Evolutionary conservation across 1,140 invertebrate genomes (phyloP).

Genomic region (Charaxes varanes): DNA sequence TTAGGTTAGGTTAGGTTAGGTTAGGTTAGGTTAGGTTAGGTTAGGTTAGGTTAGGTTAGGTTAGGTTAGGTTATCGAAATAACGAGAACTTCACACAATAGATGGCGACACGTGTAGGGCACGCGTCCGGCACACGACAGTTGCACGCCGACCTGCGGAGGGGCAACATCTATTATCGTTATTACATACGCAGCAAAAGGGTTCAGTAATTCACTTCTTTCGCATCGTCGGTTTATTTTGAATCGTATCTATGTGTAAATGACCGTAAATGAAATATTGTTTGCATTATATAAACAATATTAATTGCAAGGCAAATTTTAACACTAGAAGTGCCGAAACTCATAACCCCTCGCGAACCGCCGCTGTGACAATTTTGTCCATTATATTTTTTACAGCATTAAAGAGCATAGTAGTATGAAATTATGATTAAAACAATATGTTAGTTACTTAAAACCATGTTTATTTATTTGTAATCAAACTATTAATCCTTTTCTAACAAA

Average conservation of each 20-base stretch:
- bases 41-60: slow-evolving; percentile 4
- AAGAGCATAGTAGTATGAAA: too few species aligned
- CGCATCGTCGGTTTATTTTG: slow-evolving; percentile 9
- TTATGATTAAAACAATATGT: too few species aligned
- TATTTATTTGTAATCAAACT: too few species aligned
- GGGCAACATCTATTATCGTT: slow-evolving; percentile 31
- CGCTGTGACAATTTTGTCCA: too few species aligned
- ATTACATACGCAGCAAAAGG: slow-evolving; percentile 29
- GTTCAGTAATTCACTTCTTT: slow-evolving; percentile 16
- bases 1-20: slow-evolving; percentile 24
- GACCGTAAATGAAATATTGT: slow-evolving; percentile 7
- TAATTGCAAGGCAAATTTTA: too few species aligned
- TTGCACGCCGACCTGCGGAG: slow-evolving; percentile 35
- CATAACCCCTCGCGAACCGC: too few species aligned
- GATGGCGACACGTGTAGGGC: slow-evolving; percentile 43
- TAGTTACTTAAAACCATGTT: too few species aligned
- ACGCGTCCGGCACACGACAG: slow-evolving; percentile 46
- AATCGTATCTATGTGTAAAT: not conserved
- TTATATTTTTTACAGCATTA: too few species aligned
- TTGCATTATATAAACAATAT: too few species aligned
- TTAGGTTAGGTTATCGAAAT: slow-evolving; percentile 14
- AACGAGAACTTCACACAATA: slow-evolving; percentile 45
- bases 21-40: slow-evolving; percentile 20
- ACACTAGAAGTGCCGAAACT: too few species aligned
- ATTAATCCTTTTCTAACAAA: too few species aligned